Evolutionary conservation across 2,797 vertebrate species (phyloP), one percentile per base, ranked within the genome.

Genomic region (Notolabrus celidotus): DNA sequence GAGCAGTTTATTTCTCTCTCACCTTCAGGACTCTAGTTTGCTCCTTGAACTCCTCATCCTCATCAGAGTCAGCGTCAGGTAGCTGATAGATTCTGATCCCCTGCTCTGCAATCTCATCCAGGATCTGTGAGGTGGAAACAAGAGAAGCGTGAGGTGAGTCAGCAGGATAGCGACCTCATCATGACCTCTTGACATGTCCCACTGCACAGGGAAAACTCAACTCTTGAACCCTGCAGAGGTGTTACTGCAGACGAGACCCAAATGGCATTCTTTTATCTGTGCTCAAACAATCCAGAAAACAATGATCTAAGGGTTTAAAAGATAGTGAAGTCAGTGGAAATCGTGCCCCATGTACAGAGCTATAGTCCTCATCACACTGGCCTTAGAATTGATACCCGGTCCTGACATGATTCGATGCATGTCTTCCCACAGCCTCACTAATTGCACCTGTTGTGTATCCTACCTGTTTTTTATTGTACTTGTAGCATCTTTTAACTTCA

Each of bases 31-130:
- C 93, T 69, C 95, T 92, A 16, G 96, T 97, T 90, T 96, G 95
- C 72, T 96, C 97, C 87, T 98, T 98, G 80, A 98, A 96, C 84
- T 97, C 96, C 79, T 95, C 95, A 8, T 97, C 95, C 82, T 97
- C 96, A 10, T 96, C 95, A 2, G 96, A 97, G 86, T 96, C 96
- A 0, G 96, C 97, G 16, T 98, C 97, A 0, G 97, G 97, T n/a
- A 97, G 94, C 88, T 97, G 96, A 86, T 98, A 98, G 77, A 97
- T 97, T 55, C 91, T 93, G 80, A 97, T 97, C 41, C 97, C 95
- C 0, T 97, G 96, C 71, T 97, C 96, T 11, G 92, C 95, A 54
- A 98, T 98, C 90, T 98, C 97, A 70, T 97, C 96, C 82, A 97
- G 88, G 86, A 98, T 93, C 97, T 97, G 61, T 50, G 22, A 12